Evolutionary conservation across 2,888 invertebrate genomes (phyloP), one percentile per base, ranked within the genome.

Genomic region (Mesorhabditis spiculigera): DNA sequence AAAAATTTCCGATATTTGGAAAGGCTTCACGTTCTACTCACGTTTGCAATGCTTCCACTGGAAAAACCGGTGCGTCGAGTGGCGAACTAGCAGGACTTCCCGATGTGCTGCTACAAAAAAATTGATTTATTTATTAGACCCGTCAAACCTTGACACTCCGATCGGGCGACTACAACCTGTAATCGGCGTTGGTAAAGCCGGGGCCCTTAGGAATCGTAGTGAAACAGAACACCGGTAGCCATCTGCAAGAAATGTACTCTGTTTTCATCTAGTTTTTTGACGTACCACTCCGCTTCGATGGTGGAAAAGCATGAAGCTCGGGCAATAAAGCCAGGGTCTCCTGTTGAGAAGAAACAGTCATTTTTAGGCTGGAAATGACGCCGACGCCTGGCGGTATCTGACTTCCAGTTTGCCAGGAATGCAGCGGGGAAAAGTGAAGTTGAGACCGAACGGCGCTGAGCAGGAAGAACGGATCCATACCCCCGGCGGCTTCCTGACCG

Each of bases 401-500:
- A 50, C n/a, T 50, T n/a, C 58, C 10, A n/a, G 58, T n/a, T 10
- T 13, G 10, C 58, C 58, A 50, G 8, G 58, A 50, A 13, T 50
- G 58, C 8, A 50, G 58, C n/a, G 58, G 58, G n/a, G 58, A 50
- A n/a, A 50, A 50, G n/a, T 50, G 58, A 50, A 50, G 58, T n/a
- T 50, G 58, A 13, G 58, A 50, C n/a, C 58, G 58, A n/a, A 50
- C n/a, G 58, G 58, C 58, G 58, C 10, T 13, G 8, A n/a, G 10
- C 10, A 50, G 58, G 58, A 50, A 50, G n/a, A 50, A 50, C 10
- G 10, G 10, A 50, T 50, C 58, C 10, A 50, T 50, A 10, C n/a
- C 58, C 58, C 3, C 10, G 58, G 10, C 58, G 58, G 10, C 3
- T n/a, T 10, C 58, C 58, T 50, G 58, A 50, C 8, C 1, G 8